Conservation (phyloP, 2,888 invertebrate species). For the Himalopsyche kuldschensis region DNA sequence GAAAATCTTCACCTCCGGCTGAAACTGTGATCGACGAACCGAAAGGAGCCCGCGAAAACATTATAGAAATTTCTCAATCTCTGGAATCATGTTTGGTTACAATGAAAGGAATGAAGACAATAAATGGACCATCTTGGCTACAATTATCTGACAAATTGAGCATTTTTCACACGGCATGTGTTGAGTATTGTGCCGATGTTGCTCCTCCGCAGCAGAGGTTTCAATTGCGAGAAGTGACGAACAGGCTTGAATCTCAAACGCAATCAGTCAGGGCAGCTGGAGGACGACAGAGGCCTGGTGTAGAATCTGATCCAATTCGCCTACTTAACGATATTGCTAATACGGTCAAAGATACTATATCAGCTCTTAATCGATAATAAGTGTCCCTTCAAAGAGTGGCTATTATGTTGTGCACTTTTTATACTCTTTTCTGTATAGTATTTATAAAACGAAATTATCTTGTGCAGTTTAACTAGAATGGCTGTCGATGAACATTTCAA, state of each 20-base stretch:
- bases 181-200: slow-evolving; percentile 77
- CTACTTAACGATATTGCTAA: slow-evolving; percentile 73
- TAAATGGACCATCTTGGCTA: slow-evolving; percentile 69
- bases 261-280: slow-evolving; percentile 56
- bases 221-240: slow-evolving; percentile 77
- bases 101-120: slow-evolving; percentile 49
- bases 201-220: slow-evolving; percentile 87
- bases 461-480: neutral
- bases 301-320: slow-evolving; percentile 58
- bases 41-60: slow-evolving; percentile 59
- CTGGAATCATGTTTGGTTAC: slow-evolving; percentile 67
- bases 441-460: neutral
- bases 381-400: neutral
- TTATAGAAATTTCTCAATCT: slow-evolving; percentile 67
- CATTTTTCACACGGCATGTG: slow-evolving; percentile 79
- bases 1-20: slow-evolving; percentile 56
- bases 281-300: slow-evolving; percentile 51
- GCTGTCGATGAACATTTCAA: neutral
- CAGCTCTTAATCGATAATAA: slow-evolving; percentile 34
- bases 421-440: neutral
- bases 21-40: slow-evolving; percentile 54
- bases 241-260: slow-evolving; percentile 70
- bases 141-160: slow-evolving; percentile 81
- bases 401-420: neutral
- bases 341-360: slow-evolving; percentile 61